A percentile compares a stretch with the other conserved stretches of the same genome.
Evolutionary conservation across 1,140 invertebrate species (phyloP).

Genomic region (Colletes latitarsis): DNA sequence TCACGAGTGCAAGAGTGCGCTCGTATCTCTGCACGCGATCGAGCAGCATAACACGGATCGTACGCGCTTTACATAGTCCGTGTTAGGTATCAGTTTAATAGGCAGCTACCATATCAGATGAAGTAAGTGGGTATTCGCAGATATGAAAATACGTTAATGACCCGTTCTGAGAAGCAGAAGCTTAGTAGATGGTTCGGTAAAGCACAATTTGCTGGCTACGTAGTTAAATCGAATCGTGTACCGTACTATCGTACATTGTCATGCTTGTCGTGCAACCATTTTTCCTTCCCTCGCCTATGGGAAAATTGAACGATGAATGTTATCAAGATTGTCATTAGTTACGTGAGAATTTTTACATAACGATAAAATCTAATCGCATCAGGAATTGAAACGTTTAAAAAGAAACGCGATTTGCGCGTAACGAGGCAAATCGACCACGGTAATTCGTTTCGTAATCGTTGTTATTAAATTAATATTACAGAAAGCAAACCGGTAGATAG

Average conservation of each 20-base stretch:
- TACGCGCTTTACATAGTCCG: background rate
- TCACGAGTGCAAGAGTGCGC: background rate
- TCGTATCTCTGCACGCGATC: background rate
- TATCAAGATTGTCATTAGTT: slow-evolving; percentile 40
- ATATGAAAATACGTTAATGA: slow-evolving; percentile 15
- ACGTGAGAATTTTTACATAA: background rate
- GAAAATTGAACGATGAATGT: slow-evolving; percentile 25
- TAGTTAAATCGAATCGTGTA: background rate
- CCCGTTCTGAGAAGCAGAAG: background rate
- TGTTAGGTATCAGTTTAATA: background rate
- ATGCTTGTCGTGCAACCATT: slow-evolving; percentile 5
- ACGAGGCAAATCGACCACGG: background rate
- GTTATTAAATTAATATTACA: background rate
- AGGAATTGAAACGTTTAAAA: slow-evolving; percentile 20
- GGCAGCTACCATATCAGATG: background rate
- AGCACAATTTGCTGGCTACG: background rate
- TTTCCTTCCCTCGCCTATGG: background rate
- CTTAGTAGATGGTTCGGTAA: background rate
- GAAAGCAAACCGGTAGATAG: background rate
- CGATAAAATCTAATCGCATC: slow-evolving; percentile 1
- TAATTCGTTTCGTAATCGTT: background rate
- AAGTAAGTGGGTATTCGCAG: too few relatives aligned
- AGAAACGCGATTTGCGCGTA: background rate
- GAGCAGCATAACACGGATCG: background rate
- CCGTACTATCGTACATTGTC: slow-evolving; percentile 1